phyloP scores from a whole-genome alignment of 1,140 invertebrate species.

The Sitobion miscanthi region DNA sequence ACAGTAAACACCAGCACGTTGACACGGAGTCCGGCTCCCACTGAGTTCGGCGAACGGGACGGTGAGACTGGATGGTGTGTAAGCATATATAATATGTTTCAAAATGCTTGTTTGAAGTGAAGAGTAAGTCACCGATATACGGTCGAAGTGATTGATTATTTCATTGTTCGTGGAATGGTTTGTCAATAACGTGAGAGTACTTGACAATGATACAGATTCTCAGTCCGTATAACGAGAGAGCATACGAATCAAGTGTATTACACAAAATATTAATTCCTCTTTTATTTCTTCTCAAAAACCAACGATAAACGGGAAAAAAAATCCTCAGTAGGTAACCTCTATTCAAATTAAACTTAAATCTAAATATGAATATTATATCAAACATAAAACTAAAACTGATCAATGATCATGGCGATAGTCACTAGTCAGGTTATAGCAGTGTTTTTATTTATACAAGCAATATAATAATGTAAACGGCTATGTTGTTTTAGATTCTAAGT shows the following conservation, averaged over 20 bases:
- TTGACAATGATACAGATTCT: conserved; percentile 11
- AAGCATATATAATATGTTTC: not conserved
- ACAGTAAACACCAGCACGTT: not conserved
- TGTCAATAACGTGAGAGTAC: conserved; percentile 39
- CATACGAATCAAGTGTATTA: not conserved
- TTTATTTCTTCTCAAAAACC: not conserved
- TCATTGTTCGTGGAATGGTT: conserved; percentile 43
- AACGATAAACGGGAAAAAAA: not conserved
- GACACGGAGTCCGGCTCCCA: not conserved
- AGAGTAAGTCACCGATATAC: conserved; percentile 16
- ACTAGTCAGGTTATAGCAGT: not conserved
- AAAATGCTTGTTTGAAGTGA: not conserved
- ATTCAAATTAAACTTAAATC: not conserved
- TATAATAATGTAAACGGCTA: no score
- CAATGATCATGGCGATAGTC: not conserved
- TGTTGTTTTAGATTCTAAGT: no score
- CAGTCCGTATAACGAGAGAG: not conserved
- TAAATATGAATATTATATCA: not conserved
- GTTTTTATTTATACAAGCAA: no score
- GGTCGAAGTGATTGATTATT: conserved; percentile 49
- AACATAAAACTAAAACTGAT: not conserved
- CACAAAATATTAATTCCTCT: conserved; percentile 40
- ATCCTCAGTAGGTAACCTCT: not conserved
- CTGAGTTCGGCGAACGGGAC: not conserved
- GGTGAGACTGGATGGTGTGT: not conserved